A percentile compares a stretch with the other conserved stretches of the same genome.
phyloP scores from a whole-genome alignment of 64 coral and sea anemone species.

The Montipora foliosa region DNA sequence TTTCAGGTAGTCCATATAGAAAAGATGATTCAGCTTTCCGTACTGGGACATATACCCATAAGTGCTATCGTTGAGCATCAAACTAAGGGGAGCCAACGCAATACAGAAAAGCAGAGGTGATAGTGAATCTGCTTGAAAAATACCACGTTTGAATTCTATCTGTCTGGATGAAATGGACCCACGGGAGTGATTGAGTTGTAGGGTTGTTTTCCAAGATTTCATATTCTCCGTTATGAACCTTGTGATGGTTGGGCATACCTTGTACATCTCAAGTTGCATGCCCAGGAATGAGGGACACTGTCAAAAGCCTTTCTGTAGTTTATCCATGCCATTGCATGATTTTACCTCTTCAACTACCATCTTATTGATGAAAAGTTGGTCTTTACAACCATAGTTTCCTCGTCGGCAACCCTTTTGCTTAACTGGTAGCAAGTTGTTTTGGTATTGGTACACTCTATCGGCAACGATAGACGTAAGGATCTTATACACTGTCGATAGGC shows the following conservation, averaged over 20 bases:
- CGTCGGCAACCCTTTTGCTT: too few relatives aligned
- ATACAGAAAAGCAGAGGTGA: constrained; percentile 30
- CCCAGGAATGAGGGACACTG: too few relatives aligned
- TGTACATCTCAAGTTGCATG: neutral
- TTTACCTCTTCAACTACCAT: too few relatives aligned
- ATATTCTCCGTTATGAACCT: neutral
- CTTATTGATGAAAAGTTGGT: too few relatives aligned
- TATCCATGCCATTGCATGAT: too few relatives aligned
- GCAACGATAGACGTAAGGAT: too few relatives aligned
- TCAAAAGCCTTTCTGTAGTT: too few relatives aligned
- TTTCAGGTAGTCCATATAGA: constrained; percentile 6
- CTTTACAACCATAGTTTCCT: too few relatives aligned
- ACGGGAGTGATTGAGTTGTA: neutral
- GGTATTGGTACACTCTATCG: too few relatives aligned
- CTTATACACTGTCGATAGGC: too few relatives aligned
- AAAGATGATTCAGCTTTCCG: constrained; percentile 4
- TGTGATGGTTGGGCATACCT: neutral
- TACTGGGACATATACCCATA: neutral
- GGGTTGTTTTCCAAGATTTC: constrained; percentile 11
- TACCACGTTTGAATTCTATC: constrained; percentile 28
- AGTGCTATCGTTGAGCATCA: neutral
- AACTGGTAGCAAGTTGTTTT: too few relatives aligned
- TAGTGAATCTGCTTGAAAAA: constrained; percentile 28
- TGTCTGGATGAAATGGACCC: neutral
- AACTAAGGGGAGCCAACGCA: neutral